Conservation (phyloP, 2,113 vertebrate genomes). For the Tachuris rubrigastra region DNA sequence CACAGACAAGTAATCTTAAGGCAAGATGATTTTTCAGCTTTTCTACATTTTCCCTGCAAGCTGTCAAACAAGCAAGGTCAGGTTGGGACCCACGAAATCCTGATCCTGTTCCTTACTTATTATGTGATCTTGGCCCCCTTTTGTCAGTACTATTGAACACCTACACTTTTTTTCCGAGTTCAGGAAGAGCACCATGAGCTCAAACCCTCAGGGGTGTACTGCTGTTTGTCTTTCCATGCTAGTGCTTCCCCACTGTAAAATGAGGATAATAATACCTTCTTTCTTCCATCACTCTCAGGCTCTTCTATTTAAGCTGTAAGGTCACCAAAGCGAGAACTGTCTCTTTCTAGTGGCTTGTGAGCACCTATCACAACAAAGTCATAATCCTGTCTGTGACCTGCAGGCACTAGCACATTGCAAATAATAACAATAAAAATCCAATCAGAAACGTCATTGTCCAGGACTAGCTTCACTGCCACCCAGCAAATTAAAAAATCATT, state of each 20-base stretch:
- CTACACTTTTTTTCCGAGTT: neutral
- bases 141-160: neutral
- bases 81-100: neutral
- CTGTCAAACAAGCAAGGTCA: neutral
- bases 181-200: neutral
- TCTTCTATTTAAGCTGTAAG: conserved; percentile 12
- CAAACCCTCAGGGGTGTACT: neutral
- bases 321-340: neutral
- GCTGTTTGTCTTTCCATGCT: neutral
- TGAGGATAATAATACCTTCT: neutral
- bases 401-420: conserved; percentile 19
- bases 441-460: conserved; percentile 39
- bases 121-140: neutral
- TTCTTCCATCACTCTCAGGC: neutral
- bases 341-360: neutral
- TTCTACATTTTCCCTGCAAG: neutral
- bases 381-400: conserved; percentile 38
- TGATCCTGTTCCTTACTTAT: neutral
- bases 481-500: neutral
- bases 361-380: conserved; percentile 21
- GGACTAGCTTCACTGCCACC: conserved; percentile 13
- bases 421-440: conserved; percentile 50
- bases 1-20: neutral
- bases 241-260: neutral
- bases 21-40: neutral